Base-by-base conservation (phyloP, 2,888 invertebrate species). In the Aethes cnicana region DNA sequence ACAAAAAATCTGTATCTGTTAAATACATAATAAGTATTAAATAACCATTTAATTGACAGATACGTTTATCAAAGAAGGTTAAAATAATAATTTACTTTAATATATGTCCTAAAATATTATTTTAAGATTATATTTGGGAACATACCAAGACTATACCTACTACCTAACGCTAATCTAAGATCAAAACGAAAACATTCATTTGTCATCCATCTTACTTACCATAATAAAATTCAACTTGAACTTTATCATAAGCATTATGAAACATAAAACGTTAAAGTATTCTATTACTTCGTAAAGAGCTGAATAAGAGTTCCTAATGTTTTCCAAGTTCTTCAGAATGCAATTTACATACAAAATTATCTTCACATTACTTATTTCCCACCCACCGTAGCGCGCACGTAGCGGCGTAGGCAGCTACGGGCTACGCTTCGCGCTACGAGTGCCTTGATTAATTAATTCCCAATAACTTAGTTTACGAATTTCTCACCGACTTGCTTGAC, bases 391-490 rank as follows among this genome's bases (percentile, higher is more conserved):
- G 55, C 43, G 4, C 49, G 39, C 8, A 18, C 32, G 49, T 42
- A 39, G 21, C 36, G 39, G 47, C n/a, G n/a, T n/a, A n/a, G n/a
- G n/a, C n/a, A n/a, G n/a, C n/a, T n/a, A n/a, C n/a, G 47, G 17
- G 35, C 21, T 47, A 53, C 49, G 53, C 26, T 8, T 12, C 39
- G n/a, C 37, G 28, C 43, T 26, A 32, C 50, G 37, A 55, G 55
- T 55, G 52, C 56, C 59, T 55, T 62, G 63, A 68, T 64, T 64
- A 63, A 63, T 56, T 66, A 62, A 62, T 63, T 64, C 55, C 44
- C 50, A 41, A 55, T 57, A 59, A 59, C 50, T 57, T 52, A 41
- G 55, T 59, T n/a, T 57, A 48, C 20, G 32, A 46, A 39, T 39
- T 52, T 46, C 44, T 39, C 50, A 44, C 36, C 36, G 36, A 37